A percentile compares a stretch with the other conserved stretches of the same genome.
Evolutionary conservation across 92 coral and sea anemone species (phyloP).

Genomic region (Umimayanthus kanabou): DNA sequence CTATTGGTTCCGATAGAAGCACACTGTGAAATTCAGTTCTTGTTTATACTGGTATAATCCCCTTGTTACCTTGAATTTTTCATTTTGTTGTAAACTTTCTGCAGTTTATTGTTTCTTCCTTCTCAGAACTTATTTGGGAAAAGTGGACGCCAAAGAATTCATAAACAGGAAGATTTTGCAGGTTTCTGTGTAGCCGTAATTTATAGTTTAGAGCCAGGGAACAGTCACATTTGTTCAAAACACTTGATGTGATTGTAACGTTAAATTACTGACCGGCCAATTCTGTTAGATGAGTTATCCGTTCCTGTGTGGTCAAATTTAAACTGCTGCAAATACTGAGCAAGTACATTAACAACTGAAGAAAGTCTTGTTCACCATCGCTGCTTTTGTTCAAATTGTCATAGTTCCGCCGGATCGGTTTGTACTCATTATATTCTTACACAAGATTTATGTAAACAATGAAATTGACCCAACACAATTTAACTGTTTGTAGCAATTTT

Average conservation of each 20-base stretch:
- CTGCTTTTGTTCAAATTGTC: not conserved
- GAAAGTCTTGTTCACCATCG: not conserved
- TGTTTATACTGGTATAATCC: not conserved
- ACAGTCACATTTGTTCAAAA: not conserved
- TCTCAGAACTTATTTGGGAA: not conserved
- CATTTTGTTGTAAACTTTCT: not conserved
- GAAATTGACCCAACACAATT: not conserved
- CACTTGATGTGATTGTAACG: not conserved
- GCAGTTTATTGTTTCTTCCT: not conserved
- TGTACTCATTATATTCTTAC: not conserved
- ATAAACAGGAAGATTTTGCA: not conserved
- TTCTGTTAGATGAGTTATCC: not conserved
- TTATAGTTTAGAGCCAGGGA: not conserved
- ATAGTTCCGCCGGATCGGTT: too few relatives aligned
- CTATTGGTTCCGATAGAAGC: not conserved
- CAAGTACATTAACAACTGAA: not conserved
- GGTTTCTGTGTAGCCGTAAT: not conserved
- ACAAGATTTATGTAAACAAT: not conserved
- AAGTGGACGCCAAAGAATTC: not conserved
- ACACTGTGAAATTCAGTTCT: not conserved
- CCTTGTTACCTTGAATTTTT: constrained; percentile 7
- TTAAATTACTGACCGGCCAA: not conserved
- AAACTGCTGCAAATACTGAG: not conserved
- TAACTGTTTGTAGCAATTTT: not conserved
- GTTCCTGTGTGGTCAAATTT: not conserved